Base-by-base conservation (phyloP, 2,797 vertebrate genomes). In the Spinus pinus region DNA sequence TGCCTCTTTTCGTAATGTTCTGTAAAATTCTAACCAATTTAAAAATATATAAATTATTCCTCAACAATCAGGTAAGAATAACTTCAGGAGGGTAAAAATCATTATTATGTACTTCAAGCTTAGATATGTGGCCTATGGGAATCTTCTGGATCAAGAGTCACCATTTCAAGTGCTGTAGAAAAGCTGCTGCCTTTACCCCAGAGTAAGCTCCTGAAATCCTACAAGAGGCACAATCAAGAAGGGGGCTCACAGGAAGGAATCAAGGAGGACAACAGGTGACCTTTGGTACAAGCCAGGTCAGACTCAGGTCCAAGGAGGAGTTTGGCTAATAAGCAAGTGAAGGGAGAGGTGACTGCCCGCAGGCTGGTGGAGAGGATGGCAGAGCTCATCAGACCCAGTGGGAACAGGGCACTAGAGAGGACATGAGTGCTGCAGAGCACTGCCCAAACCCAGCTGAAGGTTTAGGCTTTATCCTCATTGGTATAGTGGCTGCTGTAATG, bases 211-310 rank as follows among this genome's bases (percentile, higher is more conserved):
- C 44, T 8, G 21, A 57, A 87, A 57, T 53, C 30, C 27, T 7
- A 6, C 30, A 64, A 65, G 60, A 79, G 44, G 4, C 2, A 4
- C 9, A 42, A 6, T 20, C 4, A 7, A 51, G 46, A 56, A 44
- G 6, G 5, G 6, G 2, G 4, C 6, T 81, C 18, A 5, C 7
- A 58, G 56, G 18, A 46, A 61, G 33, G 28, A 62, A n/a, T 37
- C 12, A 15, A n/a, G 23, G 8, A 24, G 8, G 1, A 23, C 10
- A 10, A 7, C 0, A 1, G 12, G 33, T 3, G 5, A 37, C 0
- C 0, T 33, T 47, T 46, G 25, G 5, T 28, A 27, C 9, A 54
- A 66, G 6, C 3, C 17, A 49, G 35, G n/a, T 37, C n/a, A 75
- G 22, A 31, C 27, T 49, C 12, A 5, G 14, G 27, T 42, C 19